Conservation (phyloP, 2,888 invertebrate species). For the Trichacis sp. region DNA sequence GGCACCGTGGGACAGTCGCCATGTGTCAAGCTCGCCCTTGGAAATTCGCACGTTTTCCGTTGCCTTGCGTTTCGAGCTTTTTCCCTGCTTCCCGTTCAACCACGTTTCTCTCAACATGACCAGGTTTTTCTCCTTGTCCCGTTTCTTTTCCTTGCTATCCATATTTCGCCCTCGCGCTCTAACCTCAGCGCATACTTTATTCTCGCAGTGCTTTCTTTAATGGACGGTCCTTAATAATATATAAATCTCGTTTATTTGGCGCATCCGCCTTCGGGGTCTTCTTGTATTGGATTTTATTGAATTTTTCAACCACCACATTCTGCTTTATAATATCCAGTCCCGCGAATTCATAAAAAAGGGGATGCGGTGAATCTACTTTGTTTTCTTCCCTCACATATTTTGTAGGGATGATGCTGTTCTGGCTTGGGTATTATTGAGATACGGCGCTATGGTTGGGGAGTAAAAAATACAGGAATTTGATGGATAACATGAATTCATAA, state of each 20-base stretch:
- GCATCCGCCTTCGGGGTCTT: constrained; percentile 21
- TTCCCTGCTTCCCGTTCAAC: constrained; percentile 39
- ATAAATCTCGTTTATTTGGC: constrained; percentile 61
- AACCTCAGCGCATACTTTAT: constrained; percentile 58
- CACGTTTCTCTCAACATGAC: constrained; percentile 22
- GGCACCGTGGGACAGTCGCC: constrained; percentile 60
- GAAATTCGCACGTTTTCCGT: constrained; percentile 35
- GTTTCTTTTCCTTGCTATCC: constrained; percentile 18
- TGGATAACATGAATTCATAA: background rate
- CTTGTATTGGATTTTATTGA: constrained; percentile 54
- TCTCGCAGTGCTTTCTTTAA: constrained; percentile 58
- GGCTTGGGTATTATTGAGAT: constrained; percentile 26
- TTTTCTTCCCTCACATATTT: constrained; percentile 33
- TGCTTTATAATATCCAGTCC: constrained; percentile 54
- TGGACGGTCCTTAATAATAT: constrained; percentile 63
- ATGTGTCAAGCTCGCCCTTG: constrained; percentile 52
- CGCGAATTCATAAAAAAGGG: constrained; percentile 30
- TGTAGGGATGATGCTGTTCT: constrained; percentile 34
- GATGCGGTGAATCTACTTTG: constrained; percentile 14
- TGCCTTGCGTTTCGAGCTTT: constrained; percentile 24
- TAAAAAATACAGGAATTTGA: constrained; percentile 10
- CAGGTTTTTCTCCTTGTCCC: constrained; percentile 19
- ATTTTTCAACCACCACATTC: constrained; percentile 48
- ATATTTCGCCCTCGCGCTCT: constrained; percentile 33
- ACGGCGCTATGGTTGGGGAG: no score